Percentiles rank a stretch among this genome's conserved stretches.
Evolutionary conservation across 1,140 invertebrate species (phyloP).

Genomic region (Drosophila rufa): DNA sequence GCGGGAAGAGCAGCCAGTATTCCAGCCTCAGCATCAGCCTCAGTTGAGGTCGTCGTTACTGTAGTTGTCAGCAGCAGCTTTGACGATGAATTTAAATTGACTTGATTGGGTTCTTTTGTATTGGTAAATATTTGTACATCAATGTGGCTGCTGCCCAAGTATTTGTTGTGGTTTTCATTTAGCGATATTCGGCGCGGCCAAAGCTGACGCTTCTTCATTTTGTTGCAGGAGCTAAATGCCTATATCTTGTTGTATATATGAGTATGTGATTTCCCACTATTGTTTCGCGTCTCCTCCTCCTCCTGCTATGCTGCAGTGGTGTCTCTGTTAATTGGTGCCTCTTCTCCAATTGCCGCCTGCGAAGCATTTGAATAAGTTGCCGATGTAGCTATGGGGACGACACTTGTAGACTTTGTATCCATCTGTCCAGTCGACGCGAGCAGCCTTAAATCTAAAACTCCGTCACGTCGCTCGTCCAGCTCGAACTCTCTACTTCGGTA

Average conservation of each 20-base stretch:
- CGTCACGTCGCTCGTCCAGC: not conserved
- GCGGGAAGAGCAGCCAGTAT: slow-evolving; percentile 18
- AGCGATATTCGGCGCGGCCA: slow-evolving; percentile 62
- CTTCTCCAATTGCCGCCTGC: slow-evolving; percentile 63
- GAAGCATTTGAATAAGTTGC: slow-evolving; percentile 70
- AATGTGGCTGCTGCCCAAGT: slow-evolving; percentile 51
- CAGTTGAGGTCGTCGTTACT: slow-evolving; percentile 56
- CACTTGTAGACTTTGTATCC: slow-evolving; percentile 60
- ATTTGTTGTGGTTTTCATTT: slow-evolving; percentile 68
- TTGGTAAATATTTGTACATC: slow-evolving; percentile 82
- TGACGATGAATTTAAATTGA: slow-evolving; percentile 82
- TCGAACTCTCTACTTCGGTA: slow-evolving; percentile 40
- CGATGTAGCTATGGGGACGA: slow-evolving; percentile 56
- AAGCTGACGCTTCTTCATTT: slow-evolving; percentile 62
- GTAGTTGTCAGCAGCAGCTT: slow-evolving; percentile 38
- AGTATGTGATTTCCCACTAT: slow-evolving; percentile 20
- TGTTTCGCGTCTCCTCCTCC: slow-evolving; percentile 16
- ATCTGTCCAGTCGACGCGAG: slow-evolving; percentile 32
- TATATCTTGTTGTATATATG: slow-evolving; percentile 14
- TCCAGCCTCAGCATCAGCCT: slow-evolving; percentile 33
- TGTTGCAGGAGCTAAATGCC: slow-evolving; percentile 53
- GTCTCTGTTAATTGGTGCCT: slow-evolving; percentile 64
- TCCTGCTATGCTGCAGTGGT: slow-evolving; percentile 27
- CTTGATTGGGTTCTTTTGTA: slow-evolving; percentile 81
- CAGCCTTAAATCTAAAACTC: slow-evolving; percentile 13